These are phyloP conservation scores for Porites lobata DNA, from an alignment of 92 coral and sea anemone genomes.

Conservation along the genomic window DNA sequence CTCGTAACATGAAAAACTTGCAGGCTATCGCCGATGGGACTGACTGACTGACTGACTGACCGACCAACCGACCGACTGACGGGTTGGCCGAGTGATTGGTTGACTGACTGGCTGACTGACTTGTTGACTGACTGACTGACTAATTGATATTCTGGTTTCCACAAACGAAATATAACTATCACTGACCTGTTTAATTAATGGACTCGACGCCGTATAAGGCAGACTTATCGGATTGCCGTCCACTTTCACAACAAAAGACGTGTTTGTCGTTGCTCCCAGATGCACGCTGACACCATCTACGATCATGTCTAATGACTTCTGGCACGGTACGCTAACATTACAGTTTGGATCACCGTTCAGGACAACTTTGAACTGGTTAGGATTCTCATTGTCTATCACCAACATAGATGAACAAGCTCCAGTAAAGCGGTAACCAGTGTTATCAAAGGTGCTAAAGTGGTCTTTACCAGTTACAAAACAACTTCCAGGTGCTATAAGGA, in stretches of 20 bases:
- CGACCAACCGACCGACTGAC: no score
- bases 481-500: conserved; percentile 77
- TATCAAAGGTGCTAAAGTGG: conserved; percentile 91
- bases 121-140: background rate
- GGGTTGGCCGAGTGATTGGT: no score
- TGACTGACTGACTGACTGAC: background rate
- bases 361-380: conserved; percentile 64
- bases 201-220: conserved; percentile 69
- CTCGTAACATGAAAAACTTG: no score
- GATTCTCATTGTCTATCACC: conserved; percentile 70
- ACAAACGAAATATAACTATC: background rate
- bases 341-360: conserved; percentile 83
- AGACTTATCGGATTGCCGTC: conserved; percentile 35
- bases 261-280: conserved; percentile 42
- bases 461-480: conserved; percentile 88
- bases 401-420: conserved; percentile 80
- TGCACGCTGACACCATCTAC: conserved; percentile 56
- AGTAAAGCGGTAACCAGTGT: conserved; percentile 79
- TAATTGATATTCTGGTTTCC: background rate
- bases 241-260: conserved; percentile 59
- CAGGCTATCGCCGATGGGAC: no score
- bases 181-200: conserved; percentile 78
- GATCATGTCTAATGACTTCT: conserved; percentile 65
- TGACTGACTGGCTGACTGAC: no score
- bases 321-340: conserved; percentile 72